Evolutionary conservation across 1,140 invertebrate genomes (phyloP).

Genomic region (Drosophila kanapiae): DNA sequence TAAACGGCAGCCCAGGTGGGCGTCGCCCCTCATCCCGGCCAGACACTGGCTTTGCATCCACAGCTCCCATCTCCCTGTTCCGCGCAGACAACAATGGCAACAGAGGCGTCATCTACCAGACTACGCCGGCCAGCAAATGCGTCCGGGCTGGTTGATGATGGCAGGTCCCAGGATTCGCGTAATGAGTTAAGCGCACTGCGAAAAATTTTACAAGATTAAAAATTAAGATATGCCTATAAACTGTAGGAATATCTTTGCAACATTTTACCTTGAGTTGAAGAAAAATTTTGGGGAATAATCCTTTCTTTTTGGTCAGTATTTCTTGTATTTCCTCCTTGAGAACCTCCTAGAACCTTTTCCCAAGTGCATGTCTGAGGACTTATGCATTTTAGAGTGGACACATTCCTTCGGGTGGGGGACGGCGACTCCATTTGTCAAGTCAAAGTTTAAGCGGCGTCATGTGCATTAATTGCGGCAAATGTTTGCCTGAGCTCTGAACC

Average conservation of each 20-base stretch:
- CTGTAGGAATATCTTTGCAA: too few species aligned
- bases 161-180: slow-evolving; percentile 38
- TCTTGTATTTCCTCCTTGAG: not conserved
- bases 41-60: slow-evolving; percentile 19
- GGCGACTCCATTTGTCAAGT: slow-evolving; percentile 51
- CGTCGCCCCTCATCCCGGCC: slow-evolving; percentile 58
- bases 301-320: not conserved
- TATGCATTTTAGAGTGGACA: slow-evolving; percentile 20
- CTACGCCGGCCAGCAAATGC: slow-evolving; percentile 55
- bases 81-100: slow-evolving; percentile 55
- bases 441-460: slow-evolving; percentile 52
- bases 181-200: slow-evolving; percentile 39
- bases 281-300: too few species aligned
- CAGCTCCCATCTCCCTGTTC: not conserved
- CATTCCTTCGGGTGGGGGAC: slow-evolving; percentile 15
- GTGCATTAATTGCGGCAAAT: slow-evolving; percentile 65
- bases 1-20: slow-evolving; percentile 74
- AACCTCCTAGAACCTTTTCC: not conserved
- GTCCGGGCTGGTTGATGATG: slow-evolving; percentile 38
- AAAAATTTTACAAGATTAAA: not conserved
- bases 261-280: too few species aligned
- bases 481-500: slow-evolving; percentile 61
- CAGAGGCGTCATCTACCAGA: slow-evolving; percentile 56
- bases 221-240: not conserved
- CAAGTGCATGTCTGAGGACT: slow-evolving; percentile 28